Conservation (phyloP, 53 echinoderm and acorn worm genomes). For the Hippasteria phrygiana region DNA sequence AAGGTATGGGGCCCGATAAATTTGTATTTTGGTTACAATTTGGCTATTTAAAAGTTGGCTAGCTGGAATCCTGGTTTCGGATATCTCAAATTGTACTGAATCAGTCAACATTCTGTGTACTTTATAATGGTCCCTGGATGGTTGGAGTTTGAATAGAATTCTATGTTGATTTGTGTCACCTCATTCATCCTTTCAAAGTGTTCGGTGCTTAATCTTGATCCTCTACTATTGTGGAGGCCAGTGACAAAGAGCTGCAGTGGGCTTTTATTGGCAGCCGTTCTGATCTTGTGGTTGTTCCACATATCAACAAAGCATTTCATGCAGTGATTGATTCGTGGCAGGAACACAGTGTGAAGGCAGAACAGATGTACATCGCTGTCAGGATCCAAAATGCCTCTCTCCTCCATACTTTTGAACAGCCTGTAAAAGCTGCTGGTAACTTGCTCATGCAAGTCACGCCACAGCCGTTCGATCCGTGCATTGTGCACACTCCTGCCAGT, state of each 20-base stretch:
- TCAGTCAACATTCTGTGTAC: too few relatives aligned
- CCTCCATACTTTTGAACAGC: constrained; percentile 2
- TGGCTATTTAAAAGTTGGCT: too few relatives aligned
- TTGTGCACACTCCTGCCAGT: constrained; percentile 79
- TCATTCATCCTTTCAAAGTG: constrained; percentile 64
- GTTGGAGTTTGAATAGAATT: too few relatives aligned
- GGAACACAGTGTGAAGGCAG: constrained; percentile 51
- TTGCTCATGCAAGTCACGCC: constrained; percentile 65
- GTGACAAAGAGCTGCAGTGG: constrained; percentile 71
- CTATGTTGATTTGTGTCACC: too few relatives aligned
- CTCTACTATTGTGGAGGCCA: constrained; percentile 31
- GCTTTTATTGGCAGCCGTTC: constrained; percentile 70
- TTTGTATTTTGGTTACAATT: too few relatives aligned
- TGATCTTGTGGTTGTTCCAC: constrained; percentile 72
- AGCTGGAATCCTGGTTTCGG: too few relatives aligned
- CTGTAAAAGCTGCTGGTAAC: constrained; percentile 9
- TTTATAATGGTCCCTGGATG: too few relatives aligned
- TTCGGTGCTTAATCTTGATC: constrained; percentile 10
- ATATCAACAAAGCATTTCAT: constrained; percentile 62
- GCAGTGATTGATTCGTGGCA: constrained; percentile 67
- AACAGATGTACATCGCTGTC: constrained; percentile 61
- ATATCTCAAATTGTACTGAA: too few relatives aligned
- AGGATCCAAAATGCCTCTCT: constrained; percentile 48
- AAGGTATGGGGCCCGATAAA: too few relatives aligned
- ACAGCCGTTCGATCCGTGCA: constrained; percentile 63